These are phyloP conservation scores for Noctua comes DNA, from an alignment of 2,888 invertebrate genomes.

Conservation along the genomic window DNA sequence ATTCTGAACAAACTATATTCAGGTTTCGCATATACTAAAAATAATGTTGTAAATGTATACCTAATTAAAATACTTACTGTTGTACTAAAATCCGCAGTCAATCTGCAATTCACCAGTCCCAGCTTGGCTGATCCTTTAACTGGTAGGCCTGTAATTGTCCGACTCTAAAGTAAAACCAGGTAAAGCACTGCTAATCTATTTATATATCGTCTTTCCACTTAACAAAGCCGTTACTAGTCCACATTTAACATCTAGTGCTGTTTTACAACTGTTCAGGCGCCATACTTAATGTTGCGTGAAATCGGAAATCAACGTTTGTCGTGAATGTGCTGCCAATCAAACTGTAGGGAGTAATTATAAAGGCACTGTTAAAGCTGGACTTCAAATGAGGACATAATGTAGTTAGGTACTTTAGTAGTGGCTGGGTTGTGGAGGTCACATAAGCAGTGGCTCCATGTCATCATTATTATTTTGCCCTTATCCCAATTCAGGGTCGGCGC, in stretches of 20 bases:
- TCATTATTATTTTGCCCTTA: too few species aligned
- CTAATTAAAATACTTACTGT: too few species aligned
- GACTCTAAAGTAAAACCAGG: background rate
- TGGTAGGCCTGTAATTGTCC: background rate
- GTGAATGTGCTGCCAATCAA: conserved; percentile 18
- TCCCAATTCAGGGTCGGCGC: too few species aligned
- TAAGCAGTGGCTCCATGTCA: background rate
- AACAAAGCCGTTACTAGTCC: conserved; percentile 7
- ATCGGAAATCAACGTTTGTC: conserved; percentile 42
- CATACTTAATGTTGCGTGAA: conserved; percentile 48
- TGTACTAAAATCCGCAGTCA: too few species aligned
- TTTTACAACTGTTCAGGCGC: conserved; percentile 47
- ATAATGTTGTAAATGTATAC: too few species aligned
- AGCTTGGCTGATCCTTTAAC: too few species aligned
- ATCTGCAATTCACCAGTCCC: too few species aligned
- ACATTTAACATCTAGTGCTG: conserved; percentile 22
- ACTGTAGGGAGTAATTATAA: conserved; percentile 8
- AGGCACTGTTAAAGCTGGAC: background rate
- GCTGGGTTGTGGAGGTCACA: too few species aligned
- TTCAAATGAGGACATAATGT: background rate
- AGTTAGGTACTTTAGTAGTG: background rate
- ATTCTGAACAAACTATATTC: too few species aligned
- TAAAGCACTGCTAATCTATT: conserved; percentile 11
- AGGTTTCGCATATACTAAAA: too few species aligned
- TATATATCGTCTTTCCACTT: conserved; percentile 18